Conservation (phyloP, 2,888 invertebrate genomes). For the Bellardia bayeri region DNA sequence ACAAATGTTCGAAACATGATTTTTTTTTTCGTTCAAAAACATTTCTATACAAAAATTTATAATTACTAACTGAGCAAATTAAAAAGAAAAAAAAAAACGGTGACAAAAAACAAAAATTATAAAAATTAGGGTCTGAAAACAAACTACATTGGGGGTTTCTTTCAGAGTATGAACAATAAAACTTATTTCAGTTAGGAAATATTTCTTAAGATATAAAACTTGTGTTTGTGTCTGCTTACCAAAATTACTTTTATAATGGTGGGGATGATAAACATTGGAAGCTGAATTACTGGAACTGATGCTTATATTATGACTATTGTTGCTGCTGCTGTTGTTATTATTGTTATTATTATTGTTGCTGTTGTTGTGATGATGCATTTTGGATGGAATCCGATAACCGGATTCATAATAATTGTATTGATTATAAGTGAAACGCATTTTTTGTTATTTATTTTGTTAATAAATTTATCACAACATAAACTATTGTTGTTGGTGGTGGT, state of each 20-base stretch:
- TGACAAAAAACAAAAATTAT: background rate
- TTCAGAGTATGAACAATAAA: background rate
- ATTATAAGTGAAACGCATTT: conserved; percentile 84
- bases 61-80: no score
- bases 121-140: no score
- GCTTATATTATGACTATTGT: conserved; percentile 71
- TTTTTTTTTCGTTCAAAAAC: no score
- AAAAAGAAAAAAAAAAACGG: background rate
- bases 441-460: conserved; percentile 64
- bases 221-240: conserved; percentile 78
- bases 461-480: conserved; percentile 47
- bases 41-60: no score
- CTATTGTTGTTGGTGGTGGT: background rate
- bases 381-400: conserved; percentile 83
- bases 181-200: background rate
- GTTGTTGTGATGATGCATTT: conserved; percentile 80
- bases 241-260: conserved; percentile 81
- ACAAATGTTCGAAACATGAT: no score
- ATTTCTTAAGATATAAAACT: background rate
- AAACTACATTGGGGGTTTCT: background rate
- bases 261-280: conserved; percentile 72
- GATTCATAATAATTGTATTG: conserved; percentile 83
- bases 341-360: conserved; percentile 54
- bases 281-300: conserved; percentile 68
- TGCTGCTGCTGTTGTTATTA: conserved; percentile 74